A percentile compares a stretch with the other conserved stretches of the same genome.
These are phyloP conservation scores for Pristiophorus japonicus DNA, from an alignment of 2,113 vertebrate species.

Conservation along the genomic window DNA sequence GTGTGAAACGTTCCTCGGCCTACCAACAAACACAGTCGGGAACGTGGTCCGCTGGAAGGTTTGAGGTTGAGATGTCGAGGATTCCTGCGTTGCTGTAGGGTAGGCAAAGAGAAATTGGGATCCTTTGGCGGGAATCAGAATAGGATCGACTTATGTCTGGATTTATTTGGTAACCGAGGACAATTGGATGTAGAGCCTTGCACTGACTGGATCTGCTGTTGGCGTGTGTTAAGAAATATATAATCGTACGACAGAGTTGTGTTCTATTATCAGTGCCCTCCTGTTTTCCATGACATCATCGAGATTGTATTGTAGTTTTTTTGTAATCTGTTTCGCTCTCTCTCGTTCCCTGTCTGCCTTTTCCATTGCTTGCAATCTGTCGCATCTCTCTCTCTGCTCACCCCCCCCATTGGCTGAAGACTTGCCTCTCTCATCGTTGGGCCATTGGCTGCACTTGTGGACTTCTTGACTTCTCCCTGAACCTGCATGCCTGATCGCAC, in stretches of 20 bases:
- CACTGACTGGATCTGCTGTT: slow-evolving; percentile 1
- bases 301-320: slow-evolving; percentile 40
- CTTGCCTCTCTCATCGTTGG: not conserved
- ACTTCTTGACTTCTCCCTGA: not conserved
- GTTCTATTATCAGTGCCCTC: not conserved
- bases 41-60: not conserved
- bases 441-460: not conserved
- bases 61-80: not conserved
- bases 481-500: not conserved
- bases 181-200: not conserved
- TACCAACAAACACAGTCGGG: not conserved
- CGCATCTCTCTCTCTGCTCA: slow-evolving; percentile 68
- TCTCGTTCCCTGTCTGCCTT: slow-evolving; percentile 44
- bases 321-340: slow-evolving; percentile 40
- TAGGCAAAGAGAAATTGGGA: not conserved
- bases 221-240: not conserved
- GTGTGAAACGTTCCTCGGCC: not conserved
- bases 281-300: slow-evolving; percentile 13
- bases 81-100: not conserved
- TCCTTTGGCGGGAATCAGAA: not conserved
- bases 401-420: slow-evolving; percentile 42
- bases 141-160: not conserved
- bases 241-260: not conserved
- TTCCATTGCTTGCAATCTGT: slow-evolving; percentile 59
- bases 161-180: not conserved